Base-by-base conservation (phyloP, 2,888 invertebrate species). In the Cryptophagus acutangulus region DNA sequence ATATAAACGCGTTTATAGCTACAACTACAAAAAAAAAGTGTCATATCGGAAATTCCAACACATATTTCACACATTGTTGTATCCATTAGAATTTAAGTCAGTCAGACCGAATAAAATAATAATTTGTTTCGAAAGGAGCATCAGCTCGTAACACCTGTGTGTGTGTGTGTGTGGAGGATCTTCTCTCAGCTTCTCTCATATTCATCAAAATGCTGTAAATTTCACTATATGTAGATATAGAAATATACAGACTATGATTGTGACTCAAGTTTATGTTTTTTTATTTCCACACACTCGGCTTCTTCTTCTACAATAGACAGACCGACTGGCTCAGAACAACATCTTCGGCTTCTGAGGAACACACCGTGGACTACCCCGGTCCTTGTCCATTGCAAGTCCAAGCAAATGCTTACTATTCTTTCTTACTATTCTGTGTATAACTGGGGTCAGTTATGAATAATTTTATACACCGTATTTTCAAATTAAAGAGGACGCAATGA, bases 401-500 rank as follows among this genome's bases (percentile, higher is more conserved):
- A 20, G 24, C 24, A 6, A n/a, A 20, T 20, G 24, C n/a, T n/a
- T 6, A 8, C 24, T 20, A 20, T 20, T 20, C 24, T 8, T n/a
- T n/a, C n/a, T n/a, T n/a, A n/a, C n/a, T n/a, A n/a, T n/a, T n/a
- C n/a, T n/a, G n/a, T n/a, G n/a, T n/a, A n/a, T n/a, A 20, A 13
- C 9, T 31, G 31, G 14, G 16, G 8, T 31, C 31, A 31, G 49
- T 46, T 50, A 45, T 51, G 55, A 51, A 55, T 54, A 58, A 52
- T 36, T 51, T 54, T 56, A 59, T 60, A 62, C 57, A 63, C 60
- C 64, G 65, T 63, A 65, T 67, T 66, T 67, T 67, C 65, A 67
- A 67, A 67, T 67, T 68, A 66, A 64, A 63, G 59, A 55, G 57
- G 64, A 64, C 62, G 62, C 62, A 63, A 60, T 61, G 62, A 63